Evolutionary conservation across 37 sponge, comb jelly and placozoan genomes (phyloP), one percentile per base, ranked within the genome.

Genomic region (Hormiphora californensis): DNA sequence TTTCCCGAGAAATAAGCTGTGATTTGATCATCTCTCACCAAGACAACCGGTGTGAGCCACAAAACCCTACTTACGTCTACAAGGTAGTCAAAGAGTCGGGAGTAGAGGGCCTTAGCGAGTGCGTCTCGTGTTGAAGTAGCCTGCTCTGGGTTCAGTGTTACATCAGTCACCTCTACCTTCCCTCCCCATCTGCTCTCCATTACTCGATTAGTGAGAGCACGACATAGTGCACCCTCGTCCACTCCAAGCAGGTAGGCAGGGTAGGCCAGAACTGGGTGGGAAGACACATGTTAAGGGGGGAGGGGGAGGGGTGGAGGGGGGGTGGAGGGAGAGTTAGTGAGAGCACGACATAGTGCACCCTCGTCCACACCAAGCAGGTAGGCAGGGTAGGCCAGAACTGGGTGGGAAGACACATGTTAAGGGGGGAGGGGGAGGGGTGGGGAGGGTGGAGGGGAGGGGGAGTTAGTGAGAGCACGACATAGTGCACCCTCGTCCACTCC

Each of bases 161-260:
- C 91, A 35, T 91, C 63, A 30, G 94, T 90, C 36, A 88, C 86
- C 87, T 96, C 97, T 0, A 92, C 85, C 86, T 94, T 92, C 25
- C 93, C 92, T 55, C 97, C 97, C 97, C 97, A 96, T 81, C 90
- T 94, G 86, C 94, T 94, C 87, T 96, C 97, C 89, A 96, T 94
- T 31, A 94, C 89, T 44, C 97, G 92, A 31, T 88, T 89, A 69
- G 44, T 11, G 63, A 54, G 69, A 5, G 63, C 38, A 63, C 17
- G 30, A 38, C 85, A 35, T 31, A 96, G 89, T 0, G 41, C 32
- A 11, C 69, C 90, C 39, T 95, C 88, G 0, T 92, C 91, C 55
- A 96, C 93, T 39, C 94, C 93, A 32, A 96, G 86, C 30, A 96
- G 89, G 63, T 88, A 96, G 7, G 92, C 92, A 0, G 97, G 97